Conservation (phyloP, 2,888 invertebrate species). For the Dryobota labecula region DNA sequence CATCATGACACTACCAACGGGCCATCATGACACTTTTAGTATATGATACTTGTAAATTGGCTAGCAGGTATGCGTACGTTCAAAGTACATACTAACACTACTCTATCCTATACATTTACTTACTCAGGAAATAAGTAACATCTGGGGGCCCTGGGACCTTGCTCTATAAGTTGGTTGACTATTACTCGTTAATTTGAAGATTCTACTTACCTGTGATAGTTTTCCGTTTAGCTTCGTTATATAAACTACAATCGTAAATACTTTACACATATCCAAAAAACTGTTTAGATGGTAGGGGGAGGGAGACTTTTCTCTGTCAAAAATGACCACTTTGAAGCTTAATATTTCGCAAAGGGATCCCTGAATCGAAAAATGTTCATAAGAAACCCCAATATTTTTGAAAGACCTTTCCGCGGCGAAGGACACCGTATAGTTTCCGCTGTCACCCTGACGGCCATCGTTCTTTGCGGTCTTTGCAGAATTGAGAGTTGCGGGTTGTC, state of each 20-base stretch:
- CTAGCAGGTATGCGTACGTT: too few species aligned
- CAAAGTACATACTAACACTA: too few species aligned
- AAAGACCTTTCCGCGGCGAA: not conserved
- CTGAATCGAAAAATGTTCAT: not conserved
- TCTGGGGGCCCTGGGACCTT: too few species aligned
- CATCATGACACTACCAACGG: too few species aligned
- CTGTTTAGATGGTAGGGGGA: not conserved
- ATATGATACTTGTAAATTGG: too few species aligned
- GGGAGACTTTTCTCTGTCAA: not conserved
- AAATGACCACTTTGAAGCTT: not conserved
- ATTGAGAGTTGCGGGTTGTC: not conserved
- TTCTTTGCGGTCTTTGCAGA: not conserved
- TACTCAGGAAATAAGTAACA: too few species aligned
- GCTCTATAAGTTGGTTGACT: not conserved
- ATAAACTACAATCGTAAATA: too few species aligned
- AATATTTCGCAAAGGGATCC: not conserved
- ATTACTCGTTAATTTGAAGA: not conserved
- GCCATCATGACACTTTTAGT: too few species aligned
- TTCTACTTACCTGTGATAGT: not conserved
- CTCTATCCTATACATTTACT: too few species aligned
- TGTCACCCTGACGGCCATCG: not conserved
- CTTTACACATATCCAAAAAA: too few species aligned
- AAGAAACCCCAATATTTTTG: not conserved
- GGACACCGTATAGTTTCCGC: not conserved
- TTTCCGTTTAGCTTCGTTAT: too few species aligned